Percentiles rank a stretch among this genome's conserved stretches.
Evolutionary conservation across 2,113 vertebrate species (phyloP).

Genomic region (Machaerirhynchus nigripectus): DNA sequence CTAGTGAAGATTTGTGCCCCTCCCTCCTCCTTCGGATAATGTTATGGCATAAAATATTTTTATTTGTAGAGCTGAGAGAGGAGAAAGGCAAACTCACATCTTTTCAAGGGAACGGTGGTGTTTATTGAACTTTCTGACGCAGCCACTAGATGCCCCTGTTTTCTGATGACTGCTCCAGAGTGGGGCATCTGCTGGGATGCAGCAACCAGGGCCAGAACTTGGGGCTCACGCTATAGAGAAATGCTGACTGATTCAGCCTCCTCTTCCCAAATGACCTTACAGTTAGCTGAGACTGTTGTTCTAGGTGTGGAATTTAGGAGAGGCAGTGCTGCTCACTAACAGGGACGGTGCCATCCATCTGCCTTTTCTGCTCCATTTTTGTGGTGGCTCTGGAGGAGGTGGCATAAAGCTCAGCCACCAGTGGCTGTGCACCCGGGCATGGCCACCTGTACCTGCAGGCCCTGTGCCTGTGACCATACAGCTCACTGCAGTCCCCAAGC

Average conservation of each 20-base stretch:
- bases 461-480: background rate
- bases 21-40: background rate
- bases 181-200: rapidly evolving
- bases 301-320: background rate
- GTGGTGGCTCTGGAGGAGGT: background rate
- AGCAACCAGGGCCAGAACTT: background rate
- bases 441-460: background rate
- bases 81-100: background rate
- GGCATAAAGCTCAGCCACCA: background rate
- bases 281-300: background rate
- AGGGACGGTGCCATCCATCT: background rate
- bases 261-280: background rate
- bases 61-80: background rate
- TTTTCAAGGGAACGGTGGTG: background rate
- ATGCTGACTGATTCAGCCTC: background rate
- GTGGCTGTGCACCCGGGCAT: background rate
- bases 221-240: background rate
- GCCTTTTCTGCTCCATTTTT: background rate
- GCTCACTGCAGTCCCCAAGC: no score
- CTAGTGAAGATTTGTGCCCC: background rate
- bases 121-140: background rate
- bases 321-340: background rate
- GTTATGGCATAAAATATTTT: background rate
- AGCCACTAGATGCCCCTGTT: constrained; percentile 59
- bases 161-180: background rate